A percentile compares a stretch with the other conserved stretches of the same genome.
Evolutionary conservation across 2,888 invertebrate genomes (phyloP).

Genomic region (Diaphora mendica): DNA sequence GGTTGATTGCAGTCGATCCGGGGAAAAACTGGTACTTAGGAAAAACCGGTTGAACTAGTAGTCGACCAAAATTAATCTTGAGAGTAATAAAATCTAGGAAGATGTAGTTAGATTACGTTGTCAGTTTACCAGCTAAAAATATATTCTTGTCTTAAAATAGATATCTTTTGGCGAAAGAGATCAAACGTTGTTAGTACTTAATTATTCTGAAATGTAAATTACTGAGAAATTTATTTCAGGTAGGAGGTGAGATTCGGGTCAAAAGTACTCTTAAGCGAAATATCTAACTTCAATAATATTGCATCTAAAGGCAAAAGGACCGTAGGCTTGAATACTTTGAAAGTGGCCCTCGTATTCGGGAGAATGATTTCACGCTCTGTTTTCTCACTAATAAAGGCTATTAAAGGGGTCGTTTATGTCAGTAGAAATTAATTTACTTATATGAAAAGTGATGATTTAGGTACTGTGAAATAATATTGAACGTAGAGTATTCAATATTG

Average conservation of each 20-base stretch:
- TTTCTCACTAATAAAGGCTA: background rate
- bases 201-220: background rate
- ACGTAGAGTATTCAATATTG: background rate
- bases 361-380: background rate
- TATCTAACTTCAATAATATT: slow-evolving; percentile 1
- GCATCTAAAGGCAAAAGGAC: slow-evolving; percentile 2
- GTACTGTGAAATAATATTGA: background rate
- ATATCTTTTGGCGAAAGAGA: background rate
- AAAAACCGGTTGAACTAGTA: too few species aligned
- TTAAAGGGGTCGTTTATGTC: background rate
- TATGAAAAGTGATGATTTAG: background rate
- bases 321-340: background rate
- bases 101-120: background rate
- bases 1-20: background rate
- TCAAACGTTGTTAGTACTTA: background rate
- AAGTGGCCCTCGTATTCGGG: background rate
- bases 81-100: too few species aligned
- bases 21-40: too few species aligned
- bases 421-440: background rate
- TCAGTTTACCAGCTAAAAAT: background rate
- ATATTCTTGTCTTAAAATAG: background rate
- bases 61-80: too few species aligned
- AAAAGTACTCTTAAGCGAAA: background rate
- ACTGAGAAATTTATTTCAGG: background rate
- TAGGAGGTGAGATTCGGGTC: background rate